Conservation (phyloP, 2,797 vertebrate species). For the Onychomys leucogaster region DNA sequence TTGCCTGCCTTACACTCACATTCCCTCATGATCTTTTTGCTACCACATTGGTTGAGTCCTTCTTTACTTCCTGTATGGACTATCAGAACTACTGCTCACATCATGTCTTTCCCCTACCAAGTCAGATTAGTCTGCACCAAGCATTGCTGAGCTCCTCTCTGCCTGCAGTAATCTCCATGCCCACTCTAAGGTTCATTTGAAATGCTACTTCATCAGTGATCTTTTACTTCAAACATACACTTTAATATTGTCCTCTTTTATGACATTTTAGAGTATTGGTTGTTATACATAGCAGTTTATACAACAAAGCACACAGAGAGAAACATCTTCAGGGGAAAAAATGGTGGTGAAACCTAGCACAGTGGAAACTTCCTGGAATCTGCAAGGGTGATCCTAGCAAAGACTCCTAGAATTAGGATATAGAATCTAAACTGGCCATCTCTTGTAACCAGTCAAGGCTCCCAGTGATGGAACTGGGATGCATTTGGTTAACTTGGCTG, state of each 20-base stretch:
- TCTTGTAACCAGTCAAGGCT: background rate
- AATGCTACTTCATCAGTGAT: background rate
- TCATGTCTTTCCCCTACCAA: background rate
- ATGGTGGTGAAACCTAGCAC: background rate
- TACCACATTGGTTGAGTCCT: background rate
- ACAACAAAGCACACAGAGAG: constrained; percentile 30
- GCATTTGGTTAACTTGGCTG: background rate
- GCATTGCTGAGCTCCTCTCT: background rate
- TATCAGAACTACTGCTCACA: background rate
- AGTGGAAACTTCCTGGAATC: background rate
- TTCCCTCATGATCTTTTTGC: background rate
- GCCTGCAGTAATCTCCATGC: background rate
- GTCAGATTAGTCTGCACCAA: background rate
- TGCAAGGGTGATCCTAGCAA: background rate
- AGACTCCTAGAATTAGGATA: background rate
- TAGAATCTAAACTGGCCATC: background rate
- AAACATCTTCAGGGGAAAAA: background rate
- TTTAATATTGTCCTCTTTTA: background rate
- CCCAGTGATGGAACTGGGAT: background rate
- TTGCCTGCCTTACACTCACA: background rate
- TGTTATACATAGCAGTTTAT: background rate
- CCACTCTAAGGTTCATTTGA: background rate
- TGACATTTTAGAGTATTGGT: background rate
- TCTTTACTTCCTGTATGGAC: background rate
- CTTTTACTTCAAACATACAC: constrained; percentile 13